Base-by-base conservation (phyloP, 2,797 vertebrate genomes). In the Coreius guichenoti region DNA sequence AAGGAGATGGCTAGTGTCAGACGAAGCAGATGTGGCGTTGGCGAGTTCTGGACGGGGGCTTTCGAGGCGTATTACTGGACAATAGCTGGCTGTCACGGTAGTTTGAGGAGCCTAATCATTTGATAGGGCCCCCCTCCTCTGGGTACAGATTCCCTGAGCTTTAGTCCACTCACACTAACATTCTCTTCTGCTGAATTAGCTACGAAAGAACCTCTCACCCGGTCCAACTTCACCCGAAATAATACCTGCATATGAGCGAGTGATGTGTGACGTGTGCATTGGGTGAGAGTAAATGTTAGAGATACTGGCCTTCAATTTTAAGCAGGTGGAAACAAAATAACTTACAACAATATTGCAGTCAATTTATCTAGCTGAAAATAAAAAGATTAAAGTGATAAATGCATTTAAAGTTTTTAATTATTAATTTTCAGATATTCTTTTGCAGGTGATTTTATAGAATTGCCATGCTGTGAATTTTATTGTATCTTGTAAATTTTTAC, bases 81-180 rank as follows among this genome's bases (percentile, higher is more conserved):
- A 95, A 95, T 92, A 87, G 93, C 85, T 79, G 93, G 92, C 95
- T 94, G 94, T 95, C 94, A 95, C 93, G 94, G 88, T 94, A 93
- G 93, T 93, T 94, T 94, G 91, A 90, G 92, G 92, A 87, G 93
- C 93, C 93, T 95, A 95, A 95, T 95, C 94, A 95, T 95, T 95
- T 95, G 95, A 95, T 95, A 95, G 94, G 94, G 91, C 91, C 87
- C 88, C 87, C 92, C 89, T 83, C 89, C 88, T 92, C 92, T 91
- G 93, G 92, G 93, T 91, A 92, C 90, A 82, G 76, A 75, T 80
- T 56, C 77, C 81, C 68, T 43, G 80, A 77, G 85, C 80, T 82
- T 86, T 81, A 78, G 54, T 81, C 47, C 56, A 45, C 74, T 72
- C 65, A 88, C 69, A 88, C 92, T 89, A 33, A 83, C 89, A 77